Evolutionary conservation across 2,888 invertebrate species (phyloP), one percentile per base, ranked within the genome.

Genomic region (Ligdia adustata): DNA sequence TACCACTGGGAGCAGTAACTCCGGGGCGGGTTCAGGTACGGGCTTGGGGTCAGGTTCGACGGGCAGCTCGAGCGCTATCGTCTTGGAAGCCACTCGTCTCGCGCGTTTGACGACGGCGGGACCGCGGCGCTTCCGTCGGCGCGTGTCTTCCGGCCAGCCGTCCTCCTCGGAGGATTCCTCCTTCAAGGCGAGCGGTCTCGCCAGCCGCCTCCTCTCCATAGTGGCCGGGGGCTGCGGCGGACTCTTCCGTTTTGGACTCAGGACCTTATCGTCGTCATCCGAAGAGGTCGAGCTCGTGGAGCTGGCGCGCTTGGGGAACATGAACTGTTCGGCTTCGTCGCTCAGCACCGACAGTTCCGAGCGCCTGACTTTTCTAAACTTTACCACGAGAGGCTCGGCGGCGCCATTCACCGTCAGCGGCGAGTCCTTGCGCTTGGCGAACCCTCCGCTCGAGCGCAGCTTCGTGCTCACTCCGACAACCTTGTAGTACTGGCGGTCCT

Each of bases 281-380:
- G 91, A 91, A 0, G 90, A 90, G 6, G 90, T 90, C 12, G 91
- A 91, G 44, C 86, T 89, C 0, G 82, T 75, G 0, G 90, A 88
- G 45, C 93, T 93, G 9, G 93, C 93, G 26, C 92, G 91, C 60
- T 92, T 93, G 0, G 96, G 94, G 70, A 97, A 97, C 93, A 97
- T 94, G 71, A 97, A 97, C 62, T 95, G 96, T 65, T 96, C 96
- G 0, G 97, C 97, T 75, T 97, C 96, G 62, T 96, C 95, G 66
- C 95, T 96, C 33, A 97, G 79, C 35, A 94, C 92, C 0, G 94
- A 93, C 35, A 96, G 70, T 75, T 96, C 95, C 0, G 95, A 94
- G 35, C 93, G 92, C 2, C 95, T 89, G 9, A 95, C 92, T 55
- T 95, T 94, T 39, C 93, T 92, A 46, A 95, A 95, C 66, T 95